Conservation (phyloP, 2,113 vertebrate genomes). For the Phainopepla nitens region DNA sequence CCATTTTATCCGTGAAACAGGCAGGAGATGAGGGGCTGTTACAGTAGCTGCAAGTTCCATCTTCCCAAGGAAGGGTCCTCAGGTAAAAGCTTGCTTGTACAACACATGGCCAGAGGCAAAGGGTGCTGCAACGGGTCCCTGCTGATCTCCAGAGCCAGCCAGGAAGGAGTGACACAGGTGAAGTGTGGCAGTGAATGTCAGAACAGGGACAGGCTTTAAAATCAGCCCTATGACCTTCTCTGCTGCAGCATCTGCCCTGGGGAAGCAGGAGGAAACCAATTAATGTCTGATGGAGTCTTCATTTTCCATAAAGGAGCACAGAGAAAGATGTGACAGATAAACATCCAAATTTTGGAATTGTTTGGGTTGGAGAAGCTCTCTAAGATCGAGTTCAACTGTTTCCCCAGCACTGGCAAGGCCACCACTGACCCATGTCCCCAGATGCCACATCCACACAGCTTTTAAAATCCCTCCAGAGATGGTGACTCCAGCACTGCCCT, state of each 20-base stretch:
- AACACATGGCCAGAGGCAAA: not conserved
- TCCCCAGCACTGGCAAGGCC: not conserved
- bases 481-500: fast-evolving
- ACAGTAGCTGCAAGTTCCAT: not conserved
- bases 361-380: not conserved
- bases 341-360: not conserved
- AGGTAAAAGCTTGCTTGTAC: not conserved
- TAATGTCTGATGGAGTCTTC: not conserved
- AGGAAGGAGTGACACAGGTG: not conserved
- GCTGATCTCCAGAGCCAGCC: not conserved
- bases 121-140: not conserved
- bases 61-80: not conserved
- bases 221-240: not conserved
- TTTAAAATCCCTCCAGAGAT: not conserved
- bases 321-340: not conserved
- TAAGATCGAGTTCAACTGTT: not conserved
- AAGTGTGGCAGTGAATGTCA: not conserved
- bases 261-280: not conserved
- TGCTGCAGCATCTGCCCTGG: not conserved
- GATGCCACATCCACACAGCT: fast-evolving
- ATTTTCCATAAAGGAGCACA: not conserved
- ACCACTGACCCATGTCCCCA: not conserved
- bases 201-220: not conserved
- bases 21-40: not conserved
- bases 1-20: not conserved